These are phyloP conservation scores for Tretioscincus oriximinensis DNA, from an alignment of 2,113 vertebrate species.

Conservation along the genomic window DNA sequence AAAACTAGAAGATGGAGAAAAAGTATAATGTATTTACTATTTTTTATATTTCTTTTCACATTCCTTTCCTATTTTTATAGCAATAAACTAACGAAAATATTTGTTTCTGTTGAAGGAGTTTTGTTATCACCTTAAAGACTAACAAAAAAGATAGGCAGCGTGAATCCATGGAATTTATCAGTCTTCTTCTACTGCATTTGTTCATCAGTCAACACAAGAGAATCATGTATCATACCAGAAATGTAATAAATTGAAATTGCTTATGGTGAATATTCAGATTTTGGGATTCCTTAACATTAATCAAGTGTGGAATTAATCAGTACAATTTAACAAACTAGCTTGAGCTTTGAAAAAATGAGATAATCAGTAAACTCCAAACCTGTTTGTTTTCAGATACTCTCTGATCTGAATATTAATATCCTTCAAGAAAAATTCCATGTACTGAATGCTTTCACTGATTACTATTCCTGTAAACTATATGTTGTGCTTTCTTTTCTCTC, in stretches of 20 bases:
- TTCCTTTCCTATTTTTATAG: not conserved
- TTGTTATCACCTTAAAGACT: too few species aligned
- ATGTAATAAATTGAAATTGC: not conserved
- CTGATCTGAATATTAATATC: not conserved
- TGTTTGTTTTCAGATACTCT: not conserved
- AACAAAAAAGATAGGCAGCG: too few species aligned
- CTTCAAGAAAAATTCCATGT: not conserved
- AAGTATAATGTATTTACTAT: too few species aligned
- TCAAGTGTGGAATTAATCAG: not conserved
- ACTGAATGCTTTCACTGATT: not conserved
- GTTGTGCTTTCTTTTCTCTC: not conserved
- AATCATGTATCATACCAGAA: not conserved
- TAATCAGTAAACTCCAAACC: not conserved
- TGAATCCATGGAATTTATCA: not conserved
- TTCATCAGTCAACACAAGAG: not conserved
- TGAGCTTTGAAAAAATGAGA: not conserved
- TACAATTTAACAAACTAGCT: not conserved
- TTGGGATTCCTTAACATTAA: not conserved
- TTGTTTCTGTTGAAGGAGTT: too few species aligned
- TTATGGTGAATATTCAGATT: not conserved
- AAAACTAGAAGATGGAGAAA: too few species aligned
- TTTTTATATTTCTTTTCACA: too few species aligned
- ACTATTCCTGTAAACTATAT: not conserved
- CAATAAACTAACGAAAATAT: not conserved
- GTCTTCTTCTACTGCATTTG: not conserved